These are phyloP conservation scores for Bombus soroeensis DNA, from an alignment of 1,140 invertebrate genomes.

Conservation along the genomic window DNA sequence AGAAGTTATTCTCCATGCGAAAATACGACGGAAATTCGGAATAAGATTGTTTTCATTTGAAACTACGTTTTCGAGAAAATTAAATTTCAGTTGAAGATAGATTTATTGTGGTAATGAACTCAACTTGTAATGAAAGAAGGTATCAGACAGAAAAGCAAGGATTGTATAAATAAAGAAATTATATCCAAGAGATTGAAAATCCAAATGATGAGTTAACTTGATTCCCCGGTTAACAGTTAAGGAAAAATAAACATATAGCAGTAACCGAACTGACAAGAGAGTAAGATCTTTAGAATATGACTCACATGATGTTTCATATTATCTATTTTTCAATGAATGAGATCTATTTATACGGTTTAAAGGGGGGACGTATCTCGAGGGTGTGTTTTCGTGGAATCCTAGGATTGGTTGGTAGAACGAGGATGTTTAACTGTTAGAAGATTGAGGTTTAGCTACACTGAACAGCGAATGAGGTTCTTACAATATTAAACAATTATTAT, in stretches of 20 bases:
- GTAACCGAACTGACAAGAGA: neutral
- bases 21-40: no score
- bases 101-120: no score
- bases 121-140: no score
- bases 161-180: no score
- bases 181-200: neutral
- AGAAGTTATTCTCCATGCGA: no score
- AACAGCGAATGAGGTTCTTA: no score
- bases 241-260: neutral
- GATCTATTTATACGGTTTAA: neutral
- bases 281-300: neutral
- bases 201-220: neutral
- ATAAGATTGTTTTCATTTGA: no score
- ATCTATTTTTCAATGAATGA: neutral
- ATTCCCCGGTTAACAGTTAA: neutral
- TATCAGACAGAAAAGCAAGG: no score
- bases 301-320: neutral
- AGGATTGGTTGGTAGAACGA: neutral
- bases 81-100: no score
- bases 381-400: neutral
- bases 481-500: no score
- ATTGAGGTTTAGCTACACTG: no score
- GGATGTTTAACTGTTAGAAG: neutral
- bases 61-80: no score
- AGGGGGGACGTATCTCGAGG: neutral